Evolutionary conservation across 2,797 vertebrate species (phyloP), one percentile per base, ranked within the genome.

Genomic region (Natrix natrix): DNA sequence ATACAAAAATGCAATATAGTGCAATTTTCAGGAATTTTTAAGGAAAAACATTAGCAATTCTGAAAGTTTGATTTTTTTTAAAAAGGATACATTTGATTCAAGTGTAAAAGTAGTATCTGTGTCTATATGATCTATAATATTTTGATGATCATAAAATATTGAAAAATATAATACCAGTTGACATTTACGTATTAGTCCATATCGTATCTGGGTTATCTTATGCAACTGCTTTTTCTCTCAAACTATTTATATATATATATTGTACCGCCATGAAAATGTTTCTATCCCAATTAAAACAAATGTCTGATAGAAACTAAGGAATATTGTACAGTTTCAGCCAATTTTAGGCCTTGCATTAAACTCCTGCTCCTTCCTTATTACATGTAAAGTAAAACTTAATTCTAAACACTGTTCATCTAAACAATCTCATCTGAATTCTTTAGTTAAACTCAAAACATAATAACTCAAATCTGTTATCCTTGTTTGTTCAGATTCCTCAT

Each of bases 351-450:
- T 61, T 92, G 88, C 74, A 87, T 57, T 66, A 90, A 87, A 88
- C 32, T 88, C 6, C 28, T 6, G 1, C 20, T 55, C 56, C 2
- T 54, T 87, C 17, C 87, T 92, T 90, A 63, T 92, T 63, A 63
- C 52, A 10, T 55, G 17, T 63, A 43, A 24, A 56, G 10, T 55
- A 86, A 52, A 63, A 56, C 24, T 60, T 60, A 74, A 86, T 37
- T 89, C 28, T 59, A 37, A 8, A 8, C 37, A 5, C 37, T 90
- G 17, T 22, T 55, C 86, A 56, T 56, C 88, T 86, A 28, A 90
- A 90, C 26, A 66, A 63, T 14, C 48, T 90, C 59, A 86, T 92
- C 92, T 56, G 59, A 90, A 90, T 92, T 61, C 48, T 43, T 43
- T 56, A 22, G 13, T 61, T 92, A 61, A 90, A 43, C 8, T 86